These are phyloP conservation scores for Myzus persicae DNA, from an alignment of 1,140 invertebrate genomes.

Conservation along the genomic window DNA sequence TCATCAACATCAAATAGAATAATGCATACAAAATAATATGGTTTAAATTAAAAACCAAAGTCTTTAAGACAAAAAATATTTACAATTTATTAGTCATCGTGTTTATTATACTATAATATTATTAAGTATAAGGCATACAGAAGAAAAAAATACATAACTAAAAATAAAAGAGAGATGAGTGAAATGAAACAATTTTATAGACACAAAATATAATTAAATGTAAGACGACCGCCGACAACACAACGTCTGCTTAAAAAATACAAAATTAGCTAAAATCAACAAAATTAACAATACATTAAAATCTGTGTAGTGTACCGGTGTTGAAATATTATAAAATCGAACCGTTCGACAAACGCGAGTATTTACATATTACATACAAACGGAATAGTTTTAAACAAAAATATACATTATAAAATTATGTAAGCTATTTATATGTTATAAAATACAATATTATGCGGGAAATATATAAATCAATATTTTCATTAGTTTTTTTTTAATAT, in stretches of 20 bases:
- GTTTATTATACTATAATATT: not conserved
- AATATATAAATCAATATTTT: not conserved
- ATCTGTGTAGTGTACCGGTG: not conserved
- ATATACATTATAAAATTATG: not conserved
- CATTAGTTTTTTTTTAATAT: not conserved
- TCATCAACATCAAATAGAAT: not conserved
- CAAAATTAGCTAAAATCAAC: conserved; percentile 47
- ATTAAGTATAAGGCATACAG: not conserved
- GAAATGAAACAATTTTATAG: not conserved
- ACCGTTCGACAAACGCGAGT: not conserved
- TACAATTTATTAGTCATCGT: conserved; percentile 24
- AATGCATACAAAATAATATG: not conserved
- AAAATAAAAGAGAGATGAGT: not conserved
- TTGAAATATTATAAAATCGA: not conserved
- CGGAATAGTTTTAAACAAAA: conserved; percentile 24
- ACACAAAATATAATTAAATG: not conserved
- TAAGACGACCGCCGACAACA: not conserved
- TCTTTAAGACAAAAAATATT: not conserved
- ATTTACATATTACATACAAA: conserved; percentile 23
- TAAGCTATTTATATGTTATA: not conserved
- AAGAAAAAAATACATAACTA: conserved; percentile 15
- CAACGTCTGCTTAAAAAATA: conserved; percentile 25
- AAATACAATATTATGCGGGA: not conserved
- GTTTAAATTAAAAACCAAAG: not conserved
- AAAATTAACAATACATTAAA: conserved; percentile 18